Percentiles rank a stretch among this genome's conserved stretches.
These are phyloP conservation scores for Philotrypesis tridentata DNA, from an alignment of 1,140 invertebrate genomes.

Conservation along the genomic window DNA sequence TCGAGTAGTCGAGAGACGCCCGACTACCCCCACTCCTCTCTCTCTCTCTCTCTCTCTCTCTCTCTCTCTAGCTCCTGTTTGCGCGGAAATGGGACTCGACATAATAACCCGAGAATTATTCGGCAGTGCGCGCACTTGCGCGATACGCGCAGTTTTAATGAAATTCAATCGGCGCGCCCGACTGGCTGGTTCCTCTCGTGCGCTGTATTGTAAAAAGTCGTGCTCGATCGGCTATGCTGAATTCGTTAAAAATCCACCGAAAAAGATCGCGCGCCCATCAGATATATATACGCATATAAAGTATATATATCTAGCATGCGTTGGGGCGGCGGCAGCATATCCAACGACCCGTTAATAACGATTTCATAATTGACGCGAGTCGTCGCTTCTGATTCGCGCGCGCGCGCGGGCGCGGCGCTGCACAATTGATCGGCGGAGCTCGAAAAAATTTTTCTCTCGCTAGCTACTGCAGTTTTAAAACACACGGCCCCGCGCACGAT, in stretches of 20 bases:
- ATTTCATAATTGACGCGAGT: constrained; percentile 23
- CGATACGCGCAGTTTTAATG: neutral
- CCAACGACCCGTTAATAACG: constrained; percentile 14
- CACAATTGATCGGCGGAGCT: neutral
- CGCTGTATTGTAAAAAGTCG: neutral
- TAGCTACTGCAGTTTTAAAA: constrained; percentile 2
- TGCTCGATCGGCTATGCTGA: neutral
- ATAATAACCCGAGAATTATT: neutral
- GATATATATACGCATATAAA: neutral
- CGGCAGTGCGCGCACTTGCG: neutral
- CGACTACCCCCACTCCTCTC: no score
- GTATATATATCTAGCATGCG: no score
- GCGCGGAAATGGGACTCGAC: neutral
- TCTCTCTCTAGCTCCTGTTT: neutral
- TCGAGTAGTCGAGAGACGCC: no score
- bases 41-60: no score
- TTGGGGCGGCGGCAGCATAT: neutral
- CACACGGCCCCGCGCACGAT: neutral
- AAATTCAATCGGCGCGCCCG: no score
- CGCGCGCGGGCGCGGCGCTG: no score
- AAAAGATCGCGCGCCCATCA: neutral
- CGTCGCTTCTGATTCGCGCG: constrained; percentile 8
- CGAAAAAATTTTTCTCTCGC: neutral
- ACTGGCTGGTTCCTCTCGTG: no score
- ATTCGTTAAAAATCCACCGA: neutral